Base-by-base conservation (phyloP, 2,113 vertebrate species). In the Caretta caretta region DNA sequence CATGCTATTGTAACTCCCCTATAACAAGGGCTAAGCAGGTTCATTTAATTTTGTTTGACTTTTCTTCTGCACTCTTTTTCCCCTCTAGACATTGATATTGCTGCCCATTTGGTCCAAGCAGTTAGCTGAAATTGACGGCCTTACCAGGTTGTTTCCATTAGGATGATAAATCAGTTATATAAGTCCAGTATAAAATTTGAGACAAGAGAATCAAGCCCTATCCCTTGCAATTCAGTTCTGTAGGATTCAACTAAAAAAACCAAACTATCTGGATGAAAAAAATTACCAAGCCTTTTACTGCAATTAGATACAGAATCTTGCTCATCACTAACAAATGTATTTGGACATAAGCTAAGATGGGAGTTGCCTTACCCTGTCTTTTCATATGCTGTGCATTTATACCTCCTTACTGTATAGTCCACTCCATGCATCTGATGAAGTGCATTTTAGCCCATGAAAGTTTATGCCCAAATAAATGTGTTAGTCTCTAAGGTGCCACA, bases 181-280 rank as follows among this genome's bases (percentile, higher is more conserved):
- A 6, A 10, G 4, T 4, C 78, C 38, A n/a, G 4, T 6, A 1
- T 14, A 53, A 87, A 31, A 48, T 24, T n/a, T 38, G 38, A 93
- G 90, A 57, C 25, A n/a, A 19, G n/a, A 72, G 49, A 84, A 69
- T 76, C 10, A 87, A 57, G 2, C 4, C 12, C 76, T 38, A 38
- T 38, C 65, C 1, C n/a, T 38, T 72, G 10, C 16, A 65, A 75
- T 56, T 75, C 31, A 84, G 5, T 14, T 2, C 1, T 83, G 85
- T 24, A 46, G 69, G 92, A 91, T 50, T 1, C 2, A 24, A 14
- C 8, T 48, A 1, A 3, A 24, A 59, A 69, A 91, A 42, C 42
- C 42, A 42, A 0, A 42, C 78, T 46, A 83, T 12, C 46, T 8
- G 75, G 4, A 3, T 2, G 49, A 35, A 22, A n/a, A 0, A 46